These are phyloP conservation scores for Heliconius melpomene DNA, from an alignment of 1,140 invertebrate species.

Conservation along the genomic window DNA sequence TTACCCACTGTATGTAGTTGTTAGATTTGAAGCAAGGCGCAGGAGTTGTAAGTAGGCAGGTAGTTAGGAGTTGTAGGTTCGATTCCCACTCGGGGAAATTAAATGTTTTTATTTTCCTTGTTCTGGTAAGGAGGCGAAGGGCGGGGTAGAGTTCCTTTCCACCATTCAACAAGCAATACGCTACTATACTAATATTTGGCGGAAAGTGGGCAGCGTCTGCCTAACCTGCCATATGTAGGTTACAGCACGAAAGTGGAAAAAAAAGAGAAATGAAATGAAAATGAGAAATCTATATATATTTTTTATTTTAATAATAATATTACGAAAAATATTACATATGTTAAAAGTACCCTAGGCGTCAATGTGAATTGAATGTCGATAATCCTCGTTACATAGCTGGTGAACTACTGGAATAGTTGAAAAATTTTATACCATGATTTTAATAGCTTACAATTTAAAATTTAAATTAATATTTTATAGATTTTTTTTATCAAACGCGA, in stretches of 20 bases:
- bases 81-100: not conserved
- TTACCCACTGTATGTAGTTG: not conserved
- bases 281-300: not conserved
- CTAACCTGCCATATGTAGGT: too few relatives aligned
- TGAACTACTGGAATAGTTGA: not conserved
- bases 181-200: too few relatives aligned
- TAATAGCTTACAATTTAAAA: not conserved
- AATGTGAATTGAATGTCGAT: not conserved
- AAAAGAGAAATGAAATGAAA: too few relatives aligned
- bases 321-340: not conserved
- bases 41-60: rapidly evolving
- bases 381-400: not conserved
- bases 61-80: too few relatives aligned
- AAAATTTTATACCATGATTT: too few relatives aligned
- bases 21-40: not conserved
- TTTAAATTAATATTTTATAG: constrained; percentile 5
- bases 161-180: too few relatives aligned
- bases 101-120: too few relatives aligned
- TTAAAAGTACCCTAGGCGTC: not conserved
- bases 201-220: too few relatives aligned
- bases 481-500: not conserved
- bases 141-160: too few relatives aligned
- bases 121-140: too few relatives aligned
- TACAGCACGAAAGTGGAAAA: too few relatives aligned
- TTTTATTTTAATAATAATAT: not conserved